Percentiles rank a stretch among this genome's conserved stretches.
These are phyloP conservation scores for Melitaea athalia DNA, from an alignment of 2,888 invertebrate genomes.

Conservation along the genomic window DNA sequence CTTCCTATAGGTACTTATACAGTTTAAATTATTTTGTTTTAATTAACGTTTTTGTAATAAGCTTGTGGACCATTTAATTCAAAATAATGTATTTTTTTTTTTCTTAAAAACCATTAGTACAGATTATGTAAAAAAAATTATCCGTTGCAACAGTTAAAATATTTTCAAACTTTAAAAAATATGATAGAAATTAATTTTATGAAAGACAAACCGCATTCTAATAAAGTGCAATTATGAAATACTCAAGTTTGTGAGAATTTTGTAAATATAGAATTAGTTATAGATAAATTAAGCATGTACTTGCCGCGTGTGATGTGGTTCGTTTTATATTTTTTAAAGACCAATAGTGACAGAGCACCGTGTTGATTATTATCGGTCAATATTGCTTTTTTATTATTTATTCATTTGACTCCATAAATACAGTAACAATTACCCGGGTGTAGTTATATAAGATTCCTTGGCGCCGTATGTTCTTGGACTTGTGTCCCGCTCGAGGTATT, in stretches of 20 bases:
- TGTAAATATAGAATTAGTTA: constrained; percentile 70
- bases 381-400: not conserved
- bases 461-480: too few relatives aligned
- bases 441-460: too few relatives aligned
- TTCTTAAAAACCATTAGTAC: not conserved
- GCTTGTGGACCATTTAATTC: too few relatives aligned
- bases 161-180: constrained; percentile 23
- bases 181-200: constrained; percentile 27
- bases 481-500: too few relatives aligned
- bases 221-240: constrained; percentile 81
- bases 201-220: constrained; percentile 65
- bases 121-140: not conserved
- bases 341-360: constrained; percentile 19
- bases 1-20: not conserved
- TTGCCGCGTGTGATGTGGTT: constrained; percentile 45
- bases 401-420: too few relatives aligned
- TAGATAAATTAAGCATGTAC: constrained; percentile 76
- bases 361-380: not conserved
- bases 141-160: not conserved
- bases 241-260: constrained; percentile 77
- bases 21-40: not conserved
- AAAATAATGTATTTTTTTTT: not conserved
- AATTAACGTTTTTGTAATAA: not conserved
- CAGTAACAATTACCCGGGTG: too few relatives aligned
- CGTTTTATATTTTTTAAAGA: constrained; percentile 38